Evolutionary conservation across 2,797 vertebrate species (phyloP).

Genomic region (Syncerus caffer): DNA sequence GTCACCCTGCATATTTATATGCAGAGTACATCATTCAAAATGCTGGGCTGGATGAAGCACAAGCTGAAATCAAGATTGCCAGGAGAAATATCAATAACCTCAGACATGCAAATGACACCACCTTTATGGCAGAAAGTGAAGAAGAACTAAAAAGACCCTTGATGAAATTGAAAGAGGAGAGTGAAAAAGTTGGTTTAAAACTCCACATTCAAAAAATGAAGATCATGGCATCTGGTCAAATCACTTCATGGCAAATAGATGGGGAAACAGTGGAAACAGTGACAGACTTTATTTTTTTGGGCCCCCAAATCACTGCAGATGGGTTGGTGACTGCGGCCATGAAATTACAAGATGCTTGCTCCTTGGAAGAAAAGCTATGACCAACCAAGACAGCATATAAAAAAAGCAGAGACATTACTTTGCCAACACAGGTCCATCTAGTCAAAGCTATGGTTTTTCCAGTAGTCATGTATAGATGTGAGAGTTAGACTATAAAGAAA

Average conservation of each 20-base stretch:
- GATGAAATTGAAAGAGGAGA: neutral
- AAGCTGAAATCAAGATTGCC: neutral
- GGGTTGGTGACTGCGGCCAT: neutral
- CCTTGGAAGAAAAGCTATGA: neutral
- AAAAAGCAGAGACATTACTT: neutral
- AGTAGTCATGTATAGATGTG: neutral
- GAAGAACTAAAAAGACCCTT: neutral
- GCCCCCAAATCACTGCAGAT: neutral
- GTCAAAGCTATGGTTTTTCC: neutral
- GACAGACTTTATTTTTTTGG: neutral
- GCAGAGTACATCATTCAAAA: neutral
- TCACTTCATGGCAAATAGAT: neutral
- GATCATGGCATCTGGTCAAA: neutral
- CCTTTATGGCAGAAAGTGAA: neutral
- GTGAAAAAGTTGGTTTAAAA: neutral
- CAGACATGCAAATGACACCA: neutral
- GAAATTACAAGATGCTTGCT: neutral
- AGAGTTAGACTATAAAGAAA: neutral
- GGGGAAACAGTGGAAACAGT: neutral
- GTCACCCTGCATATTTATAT: neutral
- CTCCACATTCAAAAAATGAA: neutral
- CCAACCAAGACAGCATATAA: neutral
- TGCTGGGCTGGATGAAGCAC: neutral
- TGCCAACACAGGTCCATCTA: neutral
- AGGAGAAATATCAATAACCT: neutral